Evolutionary conservation across 2,888 invertebrate genomes (phyloP), one percentile per base, ranked within the genome.

Genomic region (Dasypogon diadema): DNA sequence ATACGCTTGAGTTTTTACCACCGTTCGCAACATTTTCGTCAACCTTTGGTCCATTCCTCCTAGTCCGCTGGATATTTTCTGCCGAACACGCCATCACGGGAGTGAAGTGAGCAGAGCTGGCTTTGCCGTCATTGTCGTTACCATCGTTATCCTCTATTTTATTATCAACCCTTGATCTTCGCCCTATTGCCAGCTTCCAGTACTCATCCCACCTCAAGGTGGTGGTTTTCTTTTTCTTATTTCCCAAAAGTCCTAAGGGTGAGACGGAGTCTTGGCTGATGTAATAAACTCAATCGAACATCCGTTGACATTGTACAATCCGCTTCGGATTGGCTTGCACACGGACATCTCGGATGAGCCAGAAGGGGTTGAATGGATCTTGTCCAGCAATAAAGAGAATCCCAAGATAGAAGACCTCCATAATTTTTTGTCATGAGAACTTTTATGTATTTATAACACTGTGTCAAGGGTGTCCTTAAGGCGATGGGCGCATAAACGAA

Each of bases 391-490:
- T 56, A 56, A 56, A 56, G n/a, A 8, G 24, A 56, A 56, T 56
- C 56, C 26, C 56, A 56, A n/a, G 56, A 37, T 37, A 63, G 37
- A 37, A 16, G 60, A 63, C 60, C 37, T 5, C 37, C 60, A 63
- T 63, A 37, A 56, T 63, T 63, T 56, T 65, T 65, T 65, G 65
- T 24, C 37, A 42, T 22, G 14, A 65, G 42, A 48, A 65, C 60
- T 65, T 65, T 65, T 65, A 65, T 65, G 46, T 42, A 65, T 65
- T 65, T 65, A 65, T 65, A 65, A 65, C 65, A 65, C 65, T 65
- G 46, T 65, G 65, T 65, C 65, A 65, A 65, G 65, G 65, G 65
- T 34, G 46, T 65, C 46, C 24, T 65, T 65, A 34, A 63, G 65
- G 24, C 37, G 65, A 46, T 65, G 37, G 37, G 65, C 65, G 37